phyloP scores from a whole-genome alignment of 2,113 vertebrate species.

The Catharus minimus region DNA sequence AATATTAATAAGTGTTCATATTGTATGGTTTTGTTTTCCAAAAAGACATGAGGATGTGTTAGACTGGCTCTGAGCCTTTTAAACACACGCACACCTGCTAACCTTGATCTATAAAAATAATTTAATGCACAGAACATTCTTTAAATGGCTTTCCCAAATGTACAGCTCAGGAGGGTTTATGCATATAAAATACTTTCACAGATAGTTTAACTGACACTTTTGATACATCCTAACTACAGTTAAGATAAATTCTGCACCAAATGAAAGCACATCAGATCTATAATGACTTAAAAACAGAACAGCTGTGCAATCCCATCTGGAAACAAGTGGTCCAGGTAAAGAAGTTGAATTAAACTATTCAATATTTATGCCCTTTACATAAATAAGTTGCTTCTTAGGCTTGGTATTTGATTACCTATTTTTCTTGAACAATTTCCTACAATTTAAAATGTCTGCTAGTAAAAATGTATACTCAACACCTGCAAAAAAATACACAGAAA shows the following conservation, averaged over 20 bases:
- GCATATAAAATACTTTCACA: background rate
- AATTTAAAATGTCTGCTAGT: constrained; percentile 10
- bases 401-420: background rate
- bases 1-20: background rate
- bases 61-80: background rate
- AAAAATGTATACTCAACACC: background rate
- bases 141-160: background rate
- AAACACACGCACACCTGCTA: background rate
- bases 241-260: constrained; percentile 8
- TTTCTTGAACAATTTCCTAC: constrained; percentile 19
- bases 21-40: background rate
- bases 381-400: constrained; percentile 16
- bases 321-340: constrained; percentile 10
- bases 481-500: background rate
- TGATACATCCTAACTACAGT: constrained; percentile 16
- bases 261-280: background rate
- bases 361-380: constrained; percentile 14
- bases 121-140: background rate
- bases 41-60: background rate
- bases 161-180: background rate
- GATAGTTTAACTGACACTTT: constrained; percentile 34
- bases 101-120: background rate
- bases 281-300: background rate
- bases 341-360: background rate
- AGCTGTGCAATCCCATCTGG: constrained; percentile 19